Evolutionary conservation across 1,140 invertebrate species (phyloP).

Genomic region (Drosophila rhopaloa): DNA sequence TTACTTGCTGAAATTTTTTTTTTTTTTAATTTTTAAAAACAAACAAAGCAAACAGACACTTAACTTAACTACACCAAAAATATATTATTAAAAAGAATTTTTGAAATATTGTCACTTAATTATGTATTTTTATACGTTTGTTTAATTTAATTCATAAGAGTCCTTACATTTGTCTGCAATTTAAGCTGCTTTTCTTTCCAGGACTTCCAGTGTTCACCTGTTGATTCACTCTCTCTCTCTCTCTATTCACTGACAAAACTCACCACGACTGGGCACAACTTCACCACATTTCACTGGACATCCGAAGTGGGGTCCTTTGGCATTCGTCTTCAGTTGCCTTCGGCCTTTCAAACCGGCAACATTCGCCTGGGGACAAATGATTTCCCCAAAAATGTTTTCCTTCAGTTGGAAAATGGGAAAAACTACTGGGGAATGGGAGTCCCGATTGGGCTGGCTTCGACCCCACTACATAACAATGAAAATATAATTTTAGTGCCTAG

Average conservation of each 20-base stretch:
- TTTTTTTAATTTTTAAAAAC: no score
- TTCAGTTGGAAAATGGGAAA: not conserved
- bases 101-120: no score
- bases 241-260: constrained; percentile 4
- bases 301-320: constrained; percentile 10
- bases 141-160: not conserved
- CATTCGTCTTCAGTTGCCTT: constrained; percentile 17
- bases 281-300: constrained; percentile 37
- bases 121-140: no score
- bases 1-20: no score
- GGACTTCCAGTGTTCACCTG: constrained; percentile 59
- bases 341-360: not conserved
- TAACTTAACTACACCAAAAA: no score
- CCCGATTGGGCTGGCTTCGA: not conserved
- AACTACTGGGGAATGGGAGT: not conserved
- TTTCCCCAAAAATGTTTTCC: no score
- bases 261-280: constrained; percentile 19
- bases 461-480: constrained; percentile 67
- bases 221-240: constrained; percentile 29
- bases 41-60: no score
- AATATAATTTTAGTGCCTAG: constrained; percentile 77
- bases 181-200: constrained; percentile 25
- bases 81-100: no score
- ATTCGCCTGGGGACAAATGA: not conserved
- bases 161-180: not conserved